A percentile compares a stretch with the other conserved stretches of the same genome.
phyloP scores from a whole-genome alignment of 2,113 vertebrate species.

The Hydrolagus affinis region DNA sequence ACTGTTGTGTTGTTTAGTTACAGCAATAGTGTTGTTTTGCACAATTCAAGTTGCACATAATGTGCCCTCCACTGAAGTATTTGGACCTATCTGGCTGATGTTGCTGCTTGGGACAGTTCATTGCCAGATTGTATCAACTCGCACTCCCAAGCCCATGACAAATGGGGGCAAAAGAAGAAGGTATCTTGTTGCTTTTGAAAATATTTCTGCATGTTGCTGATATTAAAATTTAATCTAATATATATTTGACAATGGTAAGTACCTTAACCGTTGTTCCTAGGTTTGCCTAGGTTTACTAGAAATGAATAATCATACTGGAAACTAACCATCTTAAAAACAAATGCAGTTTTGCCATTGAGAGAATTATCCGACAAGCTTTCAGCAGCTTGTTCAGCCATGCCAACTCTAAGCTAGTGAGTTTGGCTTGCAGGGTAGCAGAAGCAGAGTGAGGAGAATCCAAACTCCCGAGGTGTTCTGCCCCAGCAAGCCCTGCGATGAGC shows the following conservation, averaged over 20 bases:
- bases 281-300: no score
- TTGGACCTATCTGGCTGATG: slow-evolving; percentile 88
- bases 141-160: slow-evolving; percentile 77
- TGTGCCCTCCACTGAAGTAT: slow-evolving; percentile 87
- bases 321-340: no score
- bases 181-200: slow-evolving; percentile 44
- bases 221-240: neutral
- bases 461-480: no score
- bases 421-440: no score
- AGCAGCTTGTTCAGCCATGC: no score
- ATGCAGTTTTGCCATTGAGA: no score
- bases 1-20: slow-evolving; percentile 61
- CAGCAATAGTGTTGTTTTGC: slow-evolving; percentile 72
- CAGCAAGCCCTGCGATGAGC: no score
- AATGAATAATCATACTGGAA: no score
- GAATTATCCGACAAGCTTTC: no score
- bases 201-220: neutral
- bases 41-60: slow-evolving; percentile 68
- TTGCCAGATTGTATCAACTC: slow-evolving; percentile 96
- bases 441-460: no score
- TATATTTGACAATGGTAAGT: neutral
- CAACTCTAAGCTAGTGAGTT: no score
- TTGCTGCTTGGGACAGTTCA: slow-evolving; percentile 92
- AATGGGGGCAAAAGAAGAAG: slow-evolving; percentile 83
- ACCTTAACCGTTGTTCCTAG: neutral